These are phyloP conservation scores for Morpho achilles DNA, from an alignment of 2,888 invertebrate genomes.

Conservation along the genomic window DNA sequence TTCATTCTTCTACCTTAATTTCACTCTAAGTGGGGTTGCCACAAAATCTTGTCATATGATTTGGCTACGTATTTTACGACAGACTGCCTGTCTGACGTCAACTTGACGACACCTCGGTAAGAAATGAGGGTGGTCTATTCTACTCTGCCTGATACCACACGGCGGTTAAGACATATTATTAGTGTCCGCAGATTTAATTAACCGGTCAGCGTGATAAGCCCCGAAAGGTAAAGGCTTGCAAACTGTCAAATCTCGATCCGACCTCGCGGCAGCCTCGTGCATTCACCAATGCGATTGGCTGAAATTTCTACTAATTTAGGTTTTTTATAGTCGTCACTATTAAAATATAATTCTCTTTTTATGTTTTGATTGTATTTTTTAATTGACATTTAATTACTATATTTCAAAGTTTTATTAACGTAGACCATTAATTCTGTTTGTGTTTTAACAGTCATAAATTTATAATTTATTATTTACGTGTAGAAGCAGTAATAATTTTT, in stretches of 20 bases:
- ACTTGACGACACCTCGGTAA: too few relatives aligned
- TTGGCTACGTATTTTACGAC: too few relatives aligned
- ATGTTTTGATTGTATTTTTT: background rate
- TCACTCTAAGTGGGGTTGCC: too few relatives aligned
- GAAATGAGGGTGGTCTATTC: too few relatives aligned
- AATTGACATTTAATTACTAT: background rate
- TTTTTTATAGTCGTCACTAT: constrained; percentile 36
- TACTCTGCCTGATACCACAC: too few relatives aligned
- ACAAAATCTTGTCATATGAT: too few relatives aligned
- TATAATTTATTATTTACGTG: too few relatives aligned
- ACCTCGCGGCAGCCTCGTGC: constrained; percentile 68
- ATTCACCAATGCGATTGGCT: constrained; percentile 69
- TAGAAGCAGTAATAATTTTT: background rate
- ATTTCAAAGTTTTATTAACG: background rate
- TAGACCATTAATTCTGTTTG: too few relatives aligned
- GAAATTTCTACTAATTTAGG: constrained; percentile 66
- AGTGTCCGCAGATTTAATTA: background rate
- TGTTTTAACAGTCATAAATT: too few relatives aligned
- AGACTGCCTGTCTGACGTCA: too few relatives aligned
- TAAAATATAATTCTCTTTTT: background rate
- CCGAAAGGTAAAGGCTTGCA: background rate
- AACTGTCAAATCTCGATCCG: constrained; percentile 31
- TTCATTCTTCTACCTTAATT: too few relatives aligned
- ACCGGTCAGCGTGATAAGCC: background rate
- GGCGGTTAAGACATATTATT: background rate